phyloP scores from a whole-genome alignment of 2,113 vertebrate species.

The Phalacrocorax pelagicus region DNA sequence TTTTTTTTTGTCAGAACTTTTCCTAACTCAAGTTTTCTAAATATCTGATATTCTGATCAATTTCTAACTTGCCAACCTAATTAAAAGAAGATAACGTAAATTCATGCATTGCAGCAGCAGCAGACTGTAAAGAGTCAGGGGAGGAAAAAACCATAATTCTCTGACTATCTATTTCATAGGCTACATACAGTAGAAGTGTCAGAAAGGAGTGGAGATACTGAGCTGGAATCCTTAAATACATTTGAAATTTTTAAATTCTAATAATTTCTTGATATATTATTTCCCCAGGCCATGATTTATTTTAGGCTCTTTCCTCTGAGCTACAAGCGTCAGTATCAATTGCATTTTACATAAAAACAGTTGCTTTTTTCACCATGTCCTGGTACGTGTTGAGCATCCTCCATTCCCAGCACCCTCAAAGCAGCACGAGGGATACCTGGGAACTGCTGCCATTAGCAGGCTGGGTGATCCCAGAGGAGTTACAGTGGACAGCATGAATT shows the following conservation, averaged over 20 bases:
- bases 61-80: neutral
- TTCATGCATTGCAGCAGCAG: neutral
- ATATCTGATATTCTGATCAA: neutral
- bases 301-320: neutral
- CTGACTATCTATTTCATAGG: neutral
- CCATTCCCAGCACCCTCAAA: neutral
- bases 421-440: neutral
- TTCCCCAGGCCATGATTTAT: neutral
- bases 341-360: neutral
- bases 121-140: neutral
- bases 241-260: neutral
- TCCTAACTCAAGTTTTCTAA: neutral
- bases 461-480: neutral
- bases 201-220: neutral
- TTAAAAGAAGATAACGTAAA: neutral
- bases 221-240: neutral
- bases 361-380: neutral
- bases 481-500: neutral
- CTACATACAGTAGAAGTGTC: neutral
- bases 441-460: neutral
- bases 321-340: neutral
- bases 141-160: neutral
- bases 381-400: neutral
- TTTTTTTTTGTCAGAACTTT: neutral
- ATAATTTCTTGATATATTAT: neutral